Evolutionary conservation across 2,797 vertebrate species (phyloP).

Genomic region (Austrolebias charrua): DNA sequence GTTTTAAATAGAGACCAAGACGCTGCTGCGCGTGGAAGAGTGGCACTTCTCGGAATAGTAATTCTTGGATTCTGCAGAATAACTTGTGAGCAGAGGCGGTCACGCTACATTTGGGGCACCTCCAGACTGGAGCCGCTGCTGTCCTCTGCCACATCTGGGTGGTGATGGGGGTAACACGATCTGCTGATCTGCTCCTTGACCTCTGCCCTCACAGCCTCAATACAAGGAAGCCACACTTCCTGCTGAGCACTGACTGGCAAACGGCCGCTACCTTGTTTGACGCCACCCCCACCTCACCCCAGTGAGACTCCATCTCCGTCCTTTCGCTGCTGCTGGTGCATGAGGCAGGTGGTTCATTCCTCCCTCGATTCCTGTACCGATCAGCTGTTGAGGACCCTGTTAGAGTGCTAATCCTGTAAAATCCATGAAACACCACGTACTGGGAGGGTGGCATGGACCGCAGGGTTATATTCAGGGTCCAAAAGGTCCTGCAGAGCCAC

Average conservation of each 20-base stretch:
- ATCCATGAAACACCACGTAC: constrained; percentile 53
- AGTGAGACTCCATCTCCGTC: constrained; percentile 21
- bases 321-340: not conserved
- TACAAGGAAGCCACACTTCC: constrained; percentile 70
- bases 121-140: constrained; percentile 50
- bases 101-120: constrained; percentile 56
- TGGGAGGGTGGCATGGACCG: constrained; percentile 28
- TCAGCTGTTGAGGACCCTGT: constrained; percentile 67
- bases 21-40: constrained; percentile 12
- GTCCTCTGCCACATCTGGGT: constrained; percentile 66
- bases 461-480: constrained; percentile 19
- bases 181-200: constrained; percentile 43
- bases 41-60: constrained; percentile 50
- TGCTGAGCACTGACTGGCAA: constrained; percentile 46
- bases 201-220: constrained; percentile 58
- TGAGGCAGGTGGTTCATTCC: constrained; percentile 72
- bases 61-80: constrained; percentile 27
- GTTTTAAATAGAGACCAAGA: constrained; percentile 31
- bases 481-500: constrained; percentile 15
- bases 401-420: constrained; percentile 66
- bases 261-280: constrained; percentile 60
- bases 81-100: constrained; percentile 25
- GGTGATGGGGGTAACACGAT: constrained; percentile 49
- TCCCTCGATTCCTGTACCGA: constrained; percentile 57
- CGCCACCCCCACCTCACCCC: constrained; percentile 42